These are phyloP conservation scores for Sphaeridia pumilis DNA, from an alignment of 2,888 invertebrate species.

Conservation along the genomic window DNA sequence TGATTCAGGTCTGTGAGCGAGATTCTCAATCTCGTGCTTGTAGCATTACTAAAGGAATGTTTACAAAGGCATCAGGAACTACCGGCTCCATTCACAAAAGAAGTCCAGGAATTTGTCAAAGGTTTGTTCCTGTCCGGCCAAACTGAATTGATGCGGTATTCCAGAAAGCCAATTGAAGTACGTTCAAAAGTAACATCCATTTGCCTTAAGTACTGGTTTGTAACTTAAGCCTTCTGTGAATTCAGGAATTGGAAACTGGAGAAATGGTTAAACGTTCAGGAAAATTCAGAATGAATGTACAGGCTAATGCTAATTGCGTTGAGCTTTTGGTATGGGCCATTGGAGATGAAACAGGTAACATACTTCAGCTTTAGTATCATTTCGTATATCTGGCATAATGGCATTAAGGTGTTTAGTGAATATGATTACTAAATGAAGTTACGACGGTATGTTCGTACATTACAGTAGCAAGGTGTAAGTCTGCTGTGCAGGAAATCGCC, in stretches of 20 bases:
- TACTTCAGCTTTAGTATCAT: neutral
- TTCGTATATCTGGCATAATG: too few species aligned
- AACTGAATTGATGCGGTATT: conserved; percentile 55
- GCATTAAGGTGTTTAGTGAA: too few species aligned
- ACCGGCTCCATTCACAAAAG: conserved; percentile 78
- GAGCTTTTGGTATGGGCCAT: conserved; percentile 97
- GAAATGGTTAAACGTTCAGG: conserved; percentile 22
- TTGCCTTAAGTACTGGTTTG: neutral
- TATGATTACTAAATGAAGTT: too few species aligned
- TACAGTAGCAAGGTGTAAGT: too few species aligned
- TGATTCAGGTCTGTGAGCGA: conserved; percentile 85
- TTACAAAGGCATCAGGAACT: conserved; percentile 81
- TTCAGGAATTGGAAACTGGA: conserved; percentile 17
- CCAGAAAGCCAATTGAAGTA: conserved; percentile 20
- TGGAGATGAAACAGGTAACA: conserved; percentile 84
- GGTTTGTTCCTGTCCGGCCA: conserved; percentile 83
- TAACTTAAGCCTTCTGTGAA: too few species aligned
- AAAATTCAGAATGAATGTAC: conserved; percentile 86
- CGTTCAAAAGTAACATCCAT: too few species aligned
- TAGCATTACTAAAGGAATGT: conserved; percentile 72
- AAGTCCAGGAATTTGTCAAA: conserved; percentile 82
- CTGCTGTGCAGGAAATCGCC: too few species aligned
- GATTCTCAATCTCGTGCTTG: conserved; percentile 82
- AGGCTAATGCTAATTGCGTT: conserved; percentile 94
- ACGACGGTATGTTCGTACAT: too few species aligned